Conservation (phyloP, 2,113 vertebrate species). For the Rhynchopsitta pachyrhyncha region DNA sequence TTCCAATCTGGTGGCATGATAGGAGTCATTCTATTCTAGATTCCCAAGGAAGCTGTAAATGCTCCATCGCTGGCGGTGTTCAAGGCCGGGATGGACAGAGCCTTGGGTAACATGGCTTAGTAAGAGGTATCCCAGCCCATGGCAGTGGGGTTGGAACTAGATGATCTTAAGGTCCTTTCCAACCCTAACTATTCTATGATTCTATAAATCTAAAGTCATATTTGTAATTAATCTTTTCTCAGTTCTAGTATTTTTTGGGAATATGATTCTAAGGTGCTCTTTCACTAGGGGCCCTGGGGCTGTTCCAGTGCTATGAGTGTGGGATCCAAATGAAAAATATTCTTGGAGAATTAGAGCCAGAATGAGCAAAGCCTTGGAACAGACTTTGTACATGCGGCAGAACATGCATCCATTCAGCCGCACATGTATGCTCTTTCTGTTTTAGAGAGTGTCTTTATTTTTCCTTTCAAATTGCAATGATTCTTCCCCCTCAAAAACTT, state of each 20-base stretch:
- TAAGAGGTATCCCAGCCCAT: neutral
- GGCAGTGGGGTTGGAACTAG: neutral
- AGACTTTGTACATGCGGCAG: neutral
- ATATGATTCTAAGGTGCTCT: neutral
- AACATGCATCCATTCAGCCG: neutral
- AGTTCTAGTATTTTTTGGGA: neutral
- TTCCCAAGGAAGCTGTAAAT: neutral
- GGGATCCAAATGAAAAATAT: neutral
- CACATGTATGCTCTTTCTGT: rapidly evolving
- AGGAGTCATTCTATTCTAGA: neutral
- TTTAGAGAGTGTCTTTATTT: neutral
- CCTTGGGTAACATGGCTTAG: neutral
- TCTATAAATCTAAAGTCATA: neutral
- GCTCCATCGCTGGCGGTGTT: neutral
- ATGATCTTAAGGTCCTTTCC: neutral
- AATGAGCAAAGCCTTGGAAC: neutral
- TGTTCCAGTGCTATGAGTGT: neutral
- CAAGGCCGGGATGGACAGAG: neutral
- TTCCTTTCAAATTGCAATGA: neutral
- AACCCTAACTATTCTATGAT: neutral
- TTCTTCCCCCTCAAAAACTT: neutral
- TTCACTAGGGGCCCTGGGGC: neutral
- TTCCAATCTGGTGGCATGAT: neutral
- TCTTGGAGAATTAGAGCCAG: neutral
- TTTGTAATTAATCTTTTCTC: neutral